phyloP scores from a whole-genome alignment of 2,797 vertebrate species.

The Microchirus variegatus region DNA sequence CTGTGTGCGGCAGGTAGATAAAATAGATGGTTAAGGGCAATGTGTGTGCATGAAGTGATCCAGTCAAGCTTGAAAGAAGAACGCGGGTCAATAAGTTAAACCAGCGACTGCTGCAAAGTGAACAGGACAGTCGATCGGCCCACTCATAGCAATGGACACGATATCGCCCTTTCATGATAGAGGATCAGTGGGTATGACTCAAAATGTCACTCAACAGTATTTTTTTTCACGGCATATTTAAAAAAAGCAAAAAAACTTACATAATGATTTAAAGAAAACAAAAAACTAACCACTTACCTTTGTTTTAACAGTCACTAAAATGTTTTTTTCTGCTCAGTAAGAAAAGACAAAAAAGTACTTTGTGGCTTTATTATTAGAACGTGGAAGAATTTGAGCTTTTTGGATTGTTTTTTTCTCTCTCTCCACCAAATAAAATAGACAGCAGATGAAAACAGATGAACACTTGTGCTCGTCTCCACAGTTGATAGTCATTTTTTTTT shows the following conservation, averaged over 20 bases:
- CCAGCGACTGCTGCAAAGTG: slow-evolving; percentile 35
- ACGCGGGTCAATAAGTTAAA: slow-evolving; percentile 34
- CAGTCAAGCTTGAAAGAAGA: slow-evolving; percentile 40
- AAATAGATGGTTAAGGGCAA: not conserved
- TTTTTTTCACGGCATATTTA: not conserved
- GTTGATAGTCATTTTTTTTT: slow-evolving; percentile 34
- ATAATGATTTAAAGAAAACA: too few relatives aligned
- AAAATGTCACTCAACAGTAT: not conserved
- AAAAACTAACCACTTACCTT: too few relatives aligned
- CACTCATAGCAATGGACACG: slow-evolving; percentile 6
- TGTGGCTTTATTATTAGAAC: not conserved
- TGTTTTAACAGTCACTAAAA: slow-evolving; percentile 5
- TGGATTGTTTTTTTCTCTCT: not conserved
- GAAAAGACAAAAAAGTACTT: slow-evolving; percentile 12
- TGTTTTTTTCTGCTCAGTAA: not conserved
- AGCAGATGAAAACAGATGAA: slow-evolving; percentile 22
- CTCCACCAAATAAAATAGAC: slow-evolving; percentile 28
- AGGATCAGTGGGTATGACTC: not conserved
- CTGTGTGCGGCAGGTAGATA: slow-evolving; percentile 45
- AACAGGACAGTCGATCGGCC: slow-evolving; percentile 13
- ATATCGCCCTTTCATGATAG: not conserved
- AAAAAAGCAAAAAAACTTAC: too few relatives aligned
- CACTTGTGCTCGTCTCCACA: slow-evolving; percentile 13
- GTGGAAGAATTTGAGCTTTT: not conserved
- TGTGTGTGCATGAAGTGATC: slow-evolving; percentile 20